Base-by-base conservation (phyloP, 2,113 vertebrate genomes). In the Enhydra lutris region DNA sequence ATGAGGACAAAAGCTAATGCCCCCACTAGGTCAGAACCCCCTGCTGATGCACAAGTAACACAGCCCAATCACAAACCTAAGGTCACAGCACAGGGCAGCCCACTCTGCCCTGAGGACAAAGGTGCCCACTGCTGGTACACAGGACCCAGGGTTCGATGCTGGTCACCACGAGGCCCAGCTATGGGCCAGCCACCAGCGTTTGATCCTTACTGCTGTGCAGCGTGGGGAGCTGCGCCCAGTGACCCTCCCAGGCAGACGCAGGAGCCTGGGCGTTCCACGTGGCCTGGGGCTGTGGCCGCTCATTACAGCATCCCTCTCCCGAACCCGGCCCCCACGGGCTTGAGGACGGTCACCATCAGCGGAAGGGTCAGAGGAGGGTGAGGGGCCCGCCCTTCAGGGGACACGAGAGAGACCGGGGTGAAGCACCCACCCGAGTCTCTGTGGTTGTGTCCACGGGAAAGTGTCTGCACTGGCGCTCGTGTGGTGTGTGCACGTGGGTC, bases 291-390 rank as follows among this genome's bases (percentile, higher is more conserved):
- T 1, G 71, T 0, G 36, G 7, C 36, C 11, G 71, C 71, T 73
- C 36, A 5, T 3, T 2, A 23, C 34, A 4, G 36, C 71, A 5
- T 10, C 71, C 36, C 24, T 13, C 71, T 6, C 36, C 71, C 71
- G 2, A 23, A 13, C 71, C 34, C 11, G 10, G 21, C 71, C n/a
- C n/a, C n/a, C 69, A 1, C 0, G 5, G 36, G 4, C 69, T 21
- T 12, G 69, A 36, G n/a, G 52, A 52, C 1, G 15, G 52, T 17
- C 52, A 5, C 4, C 52, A 5, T 52, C 52, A 17, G 15, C 4
- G 15, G 52, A 52, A 17, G 15, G 52, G 4, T 17, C 52, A 52
- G 50, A 52, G 50, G 14, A 15, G 14, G 50, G 50, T 52, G 50
- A 15, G 52, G 52, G 50, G 50, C 4, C 50, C 52, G 52, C 52